Base-by-base conservation (phyloP, 2,888 invertebrate genomes). In the Muschampia plurimacula region DNA sequence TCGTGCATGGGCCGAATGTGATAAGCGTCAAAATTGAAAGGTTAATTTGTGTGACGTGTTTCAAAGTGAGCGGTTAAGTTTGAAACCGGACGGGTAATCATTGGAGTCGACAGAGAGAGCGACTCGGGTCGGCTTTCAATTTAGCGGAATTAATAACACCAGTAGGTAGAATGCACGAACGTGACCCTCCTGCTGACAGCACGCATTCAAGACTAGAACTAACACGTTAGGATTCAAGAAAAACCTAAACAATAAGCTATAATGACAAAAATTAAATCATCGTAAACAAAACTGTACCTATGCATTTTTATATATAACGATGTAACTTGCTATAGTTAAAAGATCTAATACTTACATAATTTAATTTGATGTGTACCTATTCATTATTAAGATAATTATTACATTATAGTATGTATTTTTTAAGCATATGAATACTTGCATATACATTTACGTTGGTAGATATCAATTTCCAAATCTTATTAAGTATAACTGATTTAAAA, bases 101-200 rank as follows among this genome's bases (percentile, higher is more conserved):
- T 77, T 72, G 72, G 67, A 79, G 76, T 78, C 74, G 75, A 75
- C 76, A 77, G 80, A 78, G 79, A 81, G 76, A 77, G 55, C 44
- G 77, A 79, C 79, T 78, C 81, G 82, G 83, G 82, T 88, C 86
- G 82, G 84, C 86, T 89, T 89, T 87, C 89, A 88, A 87, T 90
- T 89, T 80, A 84, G 84, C 83, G 81, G 86, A 89, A 89, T 89
- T 88, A 89, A 89, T 89, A 88, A 85, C 88, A 84, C 55, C 55
- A 55, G 55, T 9, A 15, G 55, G 55, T 9, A 15, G 15, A n/a
- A 52, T n/a, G 84, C 84, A 83, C 84, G 84, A 84, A 79, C 76
- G 79, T 81, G 73, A 77, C 79, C 77, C 74, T 60, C n/a, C 8
- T 72, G 74, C 75, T 77, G 79, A 77, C 79, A 81, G 75, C 77